Percentiles rank a stretch among this genome's conserved stretches.
Evolutionary conservation across 2,888 invertebrate species (phyloP).

Genomic region (Orthosia gracilis): DNA sequence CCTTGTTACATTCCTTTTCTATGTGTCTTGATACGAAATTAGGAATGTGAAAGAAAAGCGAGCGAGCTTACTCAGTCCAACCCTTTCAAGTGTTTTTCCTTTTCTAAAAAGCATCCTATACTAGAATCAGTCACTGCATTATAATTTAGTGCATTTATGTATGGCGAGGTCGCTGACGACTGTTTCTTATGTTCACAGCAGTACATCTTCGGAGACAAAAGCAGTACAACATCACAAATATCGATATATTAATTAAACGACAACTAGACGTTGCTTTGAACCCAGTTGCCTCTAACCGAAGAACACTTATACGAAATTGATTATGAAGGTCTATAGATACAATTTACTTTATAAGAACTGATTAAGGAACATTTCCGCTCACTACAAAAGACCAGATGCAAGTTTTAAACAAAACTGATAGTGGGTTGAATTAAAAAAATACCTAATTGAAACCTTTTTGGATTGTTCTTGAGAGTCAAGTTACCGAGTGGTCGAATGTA

Average conservation of each 20-base stretch:
- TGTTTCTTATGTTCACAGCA: constrained; percentile 35
- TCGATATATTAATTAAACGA: constrained; percentile 32
- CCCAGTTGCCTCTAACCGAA: constrained; percentile 28
- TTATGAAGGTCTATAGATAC: constrained; percentile 49
- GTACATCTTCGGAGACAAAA: constrained; percentile 44
- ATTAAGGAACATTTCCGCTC: constrained; percentile 57
- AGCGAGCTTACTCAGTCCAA: constrained; percentile 54
- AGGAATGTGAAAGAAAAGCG: constrained; percentile 62
- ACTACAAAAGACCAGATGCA: constrained; percentile 51
- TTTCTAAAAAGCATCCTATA: constrained; percentile 62
- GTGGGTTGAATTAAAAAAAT: constrained; percentile 24
- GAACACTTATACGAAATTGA: constrained; percentile 47
- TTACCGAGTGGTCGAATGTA: constrained; percentile 47
- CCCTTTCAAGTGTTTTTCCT: constrained; percentile 34
- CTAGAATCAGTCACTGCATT: constrained; percentile 64
- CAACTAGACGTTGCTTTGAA: constrained; percentile 26
- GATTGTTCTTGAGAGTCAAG: constrained; percentile 21
- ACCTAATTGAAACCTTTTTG: constrained; percentile 30
- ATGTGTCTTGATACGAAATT: constrained; percentile 42
- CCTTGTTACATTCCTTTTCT: constrained; percentile 49
- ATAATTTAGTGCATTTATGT: constrained; percentile 59
- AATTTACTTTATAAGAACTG: constrained; percentile 57
- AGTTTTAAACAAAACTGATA: constrained; percentile 30
- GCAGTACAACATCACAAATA: constrained; percentile 49
- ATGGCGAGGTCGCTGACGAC: constrained; percentile 57